Conservation (phyloP, 2,888 invertebrate species). For the Capitulum mitella region DNA sequence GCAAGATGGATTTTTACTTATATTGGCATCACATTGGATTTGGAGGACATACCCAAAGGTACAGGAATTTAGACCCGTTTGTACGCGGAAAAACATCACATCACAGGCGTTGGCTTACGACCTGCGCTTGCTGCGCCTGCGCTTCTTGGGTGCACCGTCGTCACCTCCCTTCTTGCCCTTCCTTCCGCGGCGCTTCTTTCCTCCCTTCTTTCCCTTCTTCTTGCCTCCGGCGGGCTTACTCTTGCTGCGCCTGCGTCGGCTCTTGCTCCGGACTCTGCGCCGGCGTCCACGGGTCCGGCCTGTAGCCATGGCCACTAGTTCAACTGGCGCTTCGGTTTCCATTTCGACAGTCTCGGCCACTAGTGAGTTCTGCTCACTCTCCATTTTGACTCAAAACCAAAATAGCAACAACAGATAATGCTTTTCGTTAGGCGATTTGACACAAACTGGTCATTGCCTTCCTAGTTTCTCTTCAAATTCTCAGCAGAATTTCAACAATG, state of each 20-base stretch:
- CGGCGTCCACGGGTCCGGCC: not conserved
- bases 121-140: no score
- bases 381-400: not conserved
- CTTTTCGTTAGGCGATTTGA: no score
- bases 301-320: constrained; percentile 5
- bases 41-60: not conserved
- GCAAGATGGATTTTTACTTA: no score
- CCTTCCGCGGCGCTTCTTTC: not conserved
- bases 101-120: no score
- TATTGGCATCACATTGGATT: no score
- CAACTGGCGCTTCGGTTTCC: not conserved
- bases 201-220: not conserved
- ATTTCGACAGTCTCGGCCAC: not conserved
- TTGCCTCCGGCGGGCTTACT: not conserved
- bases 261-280: not conserved
- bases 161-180: not conserved
- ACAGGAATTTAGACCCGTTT: not conserved
- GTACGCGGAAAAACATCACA: no score
- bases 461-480: not conserved
- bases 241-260: not conserved
- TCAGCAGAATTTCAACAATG: not conserved
- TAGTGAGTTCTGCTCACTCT: not conserved
- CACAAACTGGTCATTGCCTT: no score
- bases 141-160: no score
- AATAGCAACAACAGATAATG: not conserved